phyloP scores from a whole-genome alignment of 2,888 invertebrate genomes.

The Acleris holmiana region DNA sequence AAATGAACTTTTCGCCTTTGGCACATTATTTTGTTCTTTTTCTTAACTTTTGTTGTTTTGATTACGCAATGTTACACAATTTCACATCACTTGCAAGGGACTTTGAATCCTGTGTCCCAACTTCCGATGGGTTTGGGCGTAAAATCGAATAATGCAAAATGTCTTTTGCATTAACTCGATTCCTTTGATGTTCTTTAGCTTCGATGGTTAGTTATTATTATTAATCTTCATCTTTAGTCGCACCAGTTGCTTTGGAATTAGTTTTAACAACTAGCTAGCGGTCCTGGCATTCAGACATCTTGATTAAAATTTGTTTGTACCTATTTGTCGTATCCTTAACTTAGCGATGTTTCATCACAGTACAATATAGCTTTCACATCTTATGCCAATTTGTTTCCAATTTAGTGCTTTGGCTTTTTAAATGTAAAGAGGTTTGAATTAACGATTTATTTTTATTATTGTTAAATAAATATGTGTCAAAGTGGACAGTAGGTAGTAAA shows the following conservation, averaged over 20 bases:
- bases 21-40: constrained; percentile 16
- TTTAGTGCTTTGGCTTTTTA: no score
- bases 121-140: not conserved
- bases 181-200: constrained; percentile 18
- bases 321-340: no score
- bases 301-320: no score
- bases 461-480: no score
- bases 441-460: no score
- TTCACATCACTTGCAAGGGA: constrained; percentile 5
- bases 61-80: constrained; percentile 19
- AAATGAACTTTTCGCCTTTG: not conserved
- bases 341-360: no score
- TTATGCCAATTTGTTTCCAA: no score
- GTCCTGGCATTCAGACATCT: not conserved
- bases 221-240: constrained; percentile 15
- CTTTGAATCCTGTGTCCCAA: not conserved
- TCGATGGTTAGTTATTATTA: not conserved
- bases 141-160: not conserved
- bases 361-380: no score
- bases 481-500: no score
- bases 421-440: no score
- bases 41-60: constrained; percentile 6
- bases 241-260: not conserved
- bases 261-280: not conserved
- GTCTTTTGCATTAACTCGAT: not conserved